phyloP scores from a whole-genome alignment of 2,888 invertebrate genomes.

The Acleris sparsana region DNA sequence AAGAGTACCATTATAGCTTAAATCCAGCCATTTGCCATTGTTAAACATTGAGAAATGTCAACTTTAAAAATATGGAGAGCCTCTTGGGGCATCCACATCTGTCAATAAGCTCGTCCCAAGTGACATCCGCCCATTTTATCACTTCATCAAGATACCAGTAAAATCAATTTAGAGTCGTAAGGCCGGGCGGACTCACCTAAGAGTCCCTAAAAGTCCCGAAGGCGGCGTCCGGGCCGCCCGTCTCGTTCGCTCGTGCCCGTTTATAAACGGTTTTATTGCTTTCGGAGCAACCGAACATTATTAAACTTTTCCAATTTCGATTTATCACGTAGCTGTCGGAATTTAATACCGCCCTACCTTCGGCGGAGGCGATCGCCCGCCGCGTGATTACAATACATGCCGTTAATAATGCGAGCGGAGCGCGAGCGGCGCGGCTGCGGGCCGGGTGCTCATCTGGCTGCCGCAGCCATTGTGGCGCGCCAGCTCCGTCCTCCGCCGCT shows the following conservation, averaged over 20 bases:
- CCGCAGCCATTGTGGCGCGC: constrained; percentile 41
- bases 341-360: constrained; percentile 84
- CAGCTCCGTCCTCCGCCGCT: constrained; percentile 24
- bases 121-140: constrained; percentile 60
- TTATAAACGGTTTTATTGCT: constrained; percentile 85
- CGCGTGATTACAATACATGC: constrained; percentile 84
- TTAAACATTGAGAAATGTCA: constrained; percentile 3
- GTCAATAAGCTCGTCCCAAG: constrained; percentile 49
- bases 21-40: background rate
- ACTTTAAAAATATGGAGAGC: constrained; percentile 4
- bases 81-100: constrained; percentile 37
- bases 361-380: constrained; percentile 82
- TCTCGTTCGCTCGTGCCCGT: constrained; percentile 82
- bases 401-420: constrained; percentile 79
- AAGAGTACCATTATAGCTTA: background rate
- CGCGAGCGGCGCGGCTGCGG: constrained; percentile 48
- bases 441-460: constrained; percentile 53
- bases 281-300: constrained; percentile 84
- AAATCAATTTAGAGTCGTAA: constrained; percentile 77
- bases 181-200: constrained; percentile 73
- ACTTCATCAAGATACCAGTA: constrained; percentile 75
- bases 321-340: constrained; percentile 85
- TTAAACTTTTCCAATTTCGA: constrained; percentile 85
- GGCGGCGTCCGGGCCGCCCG: constrained; percentile 80
- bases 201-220: constrained; percentile 81